phyloP scores from a whole-genome alignment of 2,113 vertebrate genomes.

The Antigone vipio region DNA sequence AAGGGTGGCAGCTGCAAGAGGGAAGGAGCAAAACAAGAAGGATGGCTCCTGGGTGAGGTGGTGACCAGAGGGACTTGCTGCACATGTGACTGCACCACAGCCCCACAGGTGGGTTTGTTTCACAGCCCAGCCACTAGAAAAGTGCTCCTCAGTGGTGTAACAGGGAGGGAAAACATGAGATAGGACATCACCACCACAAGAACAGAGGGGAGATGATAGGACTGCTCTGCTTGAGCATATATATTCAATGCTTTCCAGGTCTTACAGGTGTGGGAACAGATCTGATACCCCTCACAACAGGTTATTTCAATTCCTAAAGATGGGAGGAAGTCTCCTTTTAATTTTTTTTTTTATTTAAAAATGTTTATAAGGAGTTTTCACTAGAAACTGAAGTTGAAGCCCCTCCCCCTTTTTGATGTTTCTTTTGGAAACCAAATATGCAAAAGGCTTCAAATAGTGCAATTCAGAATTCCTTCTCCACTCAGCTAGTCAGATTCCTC shows the following conservation, averaged over 20 bases:
- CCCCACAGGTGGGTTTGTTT: neutral
- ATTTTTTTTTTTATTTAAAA: neutral
- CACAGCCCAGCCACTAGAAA: neutral
- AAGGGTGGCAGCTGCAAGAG: neutral
- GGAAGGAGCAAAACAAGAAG: neutral
- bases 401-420: neutral
- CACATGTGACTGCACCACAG: accelerated
- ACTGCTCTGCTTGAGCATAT: neutral
- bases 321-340: neutral
- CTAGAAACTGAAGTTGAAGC: neutral
- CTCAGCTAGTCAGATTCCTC: neutral
- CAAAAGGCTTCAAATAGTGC: neutral
- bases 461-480: neutral
- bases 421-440: neutral
- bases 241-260: neutral
- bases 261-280: neutral
- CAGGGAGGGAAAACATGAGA: neutral
- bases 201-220: neutral
- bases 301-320: slow-evolving; percentile 12
- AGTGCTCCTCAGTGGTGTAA: neutral
- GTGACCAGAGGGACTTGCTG: neutral
- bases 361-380: neutral
- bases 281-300: neutral
- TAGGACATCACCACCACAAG: neutral
- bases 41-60: neutral